Base-by-base conservation (phyloP, 2,888 invertebrate genomes). In the Oxytorus armatus region DNA sequence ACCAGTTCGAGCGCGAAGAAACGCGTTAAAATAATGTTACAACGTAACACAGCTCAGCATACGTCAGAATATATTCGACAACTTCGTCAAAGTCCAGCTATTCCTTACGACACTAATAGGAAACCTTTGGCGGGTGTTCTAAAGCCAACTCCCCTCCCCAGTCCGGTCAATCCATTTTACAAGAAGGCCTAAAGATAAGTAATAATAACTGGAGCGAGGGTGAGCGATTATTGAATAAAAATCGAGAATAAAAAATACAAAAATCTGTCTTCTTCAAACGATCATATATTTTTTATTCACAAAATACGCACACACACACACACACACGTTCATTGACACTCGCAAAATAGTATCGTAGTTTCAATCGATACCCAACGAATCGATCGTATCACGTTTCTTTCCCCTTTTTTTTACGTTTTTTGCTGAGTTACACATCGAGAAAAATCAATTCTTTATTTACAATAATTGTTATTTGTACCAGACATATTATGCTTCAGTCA, bases 111-210 rank as follows among this genome's bases (percentile, higher is more conserved):
- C 88, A 94, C 96, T 0, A 93, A 93, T 16, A 95, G 94, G 72
- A 94, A 93, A 85, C 97, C 97, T 0, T 89, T 89, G 0, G 95
- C 95, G 84, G 95, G 97, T 0, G 94, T 96, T n/a, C 90, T 97
- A 1, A 97, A 97, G 87, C 94, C 94, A 0, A 93, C 93, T 59
- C 93, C 94, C 0, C 93, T 95, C 0, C 94, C 95, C 0, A 95
- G 95, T 0, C 96, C 96, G 0, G 95, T 96, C 0, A 96, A 96
- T 91, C 96, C 96, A 0, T 96, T 96, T 91, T 95, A 96, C 86
- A 95, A 94, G 86, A 94, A 93, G 65, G 69, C 72, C 25, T 79
- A 77, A n/a, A 68, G 29, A 53, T 42, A 66, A 10, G 23, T 4
- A 57, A 51, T 42, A 11, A 18, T 36, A 39, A 42, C 16, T 21